Evolutionary conservation across 1,140 invertebrate species (phyloP).

Genomic region (Drosophila malerkotliana): DNA sequence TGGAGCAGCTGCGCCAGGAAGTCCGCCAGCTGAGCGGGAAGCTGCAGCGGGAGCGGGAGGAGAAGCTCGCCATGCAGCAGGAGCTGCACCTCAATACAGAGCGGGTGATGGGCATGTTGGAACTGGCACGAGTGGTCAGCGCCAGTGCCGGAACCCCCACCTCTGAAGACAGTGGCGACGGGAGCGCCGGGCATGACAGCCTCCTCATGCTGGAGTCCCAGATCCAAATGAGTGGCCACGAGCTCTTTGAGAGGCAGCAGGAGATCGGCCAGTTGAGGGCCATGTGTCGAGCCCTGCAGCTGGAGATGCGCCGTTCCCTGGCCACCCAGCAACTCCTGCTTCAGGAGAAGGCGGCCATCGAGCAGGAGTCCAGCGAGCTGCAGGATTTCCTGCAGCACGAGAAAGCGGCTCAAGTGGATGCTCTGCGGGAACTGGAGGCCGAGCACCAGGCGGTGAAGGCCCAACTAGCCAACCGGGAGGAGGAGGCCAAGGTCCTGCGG

Average conservation of each 20-base stretch:
- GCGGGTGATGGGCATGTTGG: slow-evolving; percentile 89
- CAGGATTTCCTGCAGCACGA: slow-evolving; percentile 92
- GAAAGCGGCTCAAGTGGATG: slow-evolving; percentile 89
- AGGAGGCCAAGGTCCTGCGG: slow-evolving; percentile 87
- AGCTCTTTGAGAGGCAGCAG: slow-evolving; percentile 89
- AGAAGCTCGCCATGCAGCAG: slow-evolving; percentile 88
- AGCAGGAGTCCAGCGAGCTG: slow-evolving; percentile 89
- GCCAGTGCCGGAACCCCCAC: slow-evolving; percentile 77
- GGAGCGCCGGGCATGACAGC: slow-evolving; percentile 87
- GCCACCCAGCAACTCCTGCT: slow-evolving; percentile 87
- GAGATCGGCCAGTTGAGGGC: slow-evolving; percentile 89
- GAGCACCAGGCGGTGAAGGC: slow-evolving; percentile 86
- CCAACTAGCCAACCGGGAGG: slow-evolving; percentile 85
- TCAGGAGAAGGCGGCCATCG: slow-evolving; percentile 89
- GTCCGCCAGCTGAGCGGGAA: slow-evolving; percentile 83
- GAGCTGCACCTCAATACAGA: slow-evolving; percentile 90
- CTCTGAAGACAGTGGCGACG: slow-evolving; percentile 85
- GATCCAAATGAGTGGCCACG: slow-evolving; percentile 89
- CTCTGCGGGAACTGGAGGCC: slow-evolving; percentile 89
- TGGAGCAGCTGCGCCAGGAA: slow-evolving; percentile 86
- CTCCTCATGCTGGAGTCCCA: slow-evolving; percentile 90
- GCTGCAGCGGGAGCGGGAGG: slow-evolving; percentile 87
- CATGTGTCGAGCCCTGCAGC: slow-evolving; percentile 88
- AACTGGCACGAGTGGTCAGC: slow-evolving; percentile 79
- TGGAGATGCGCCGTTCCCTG: slow-evolving; percentile 85